Evolutionary conservation across 2,113 vertebrate genomes (phyloP), one percentile per base, ranked within the genome.

Genomic region (Anguilla rostrata): DNA sequence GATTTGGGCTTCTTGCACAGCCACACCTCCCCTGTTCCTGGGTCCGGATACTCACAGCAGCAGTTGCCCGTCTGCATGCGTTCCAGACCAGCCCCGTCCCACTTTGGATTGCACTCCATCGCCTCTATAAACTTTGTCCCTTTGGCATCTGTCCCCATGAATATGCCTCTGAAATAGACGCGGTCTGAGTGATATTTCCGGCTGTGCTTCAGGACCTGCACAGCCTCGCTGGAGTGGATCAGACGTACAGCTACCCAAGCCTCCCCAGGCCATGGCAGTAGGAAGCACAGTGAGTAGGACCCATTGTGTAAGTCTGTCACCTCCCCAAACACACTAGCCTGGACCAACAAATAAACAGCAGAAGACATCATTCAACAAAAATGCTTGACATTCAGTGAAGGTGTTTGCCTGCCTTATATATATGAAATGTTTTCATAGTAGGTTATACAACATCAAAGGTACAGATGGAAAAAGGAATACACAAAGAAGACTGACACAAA

Each of bases 261-360:
- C 71, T 75, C 71, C 26, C 71, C 71, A 0, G 18, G 1, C 60
- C 60, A 66, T 5, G n/a, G 71, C 71, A 75, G 71, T 1, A 75
- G 71, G 12, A 75, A 75, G 11, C 71, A 5, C 26, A 75, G n/a
- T 75, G 71, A 75, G 71, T 75, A 75, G 71, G 71, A 34, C n/a
- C 71, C 71, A 9, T 75, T 75, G 9, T 75, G n/a, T 3, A 75
- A n/a, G 11, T 75, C 71, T 75, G 71, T 75, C 71, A 75, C 71
- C 71, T 75, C 71, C n/a, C 71, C 71, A 75, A 75, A 75, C 71
- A 75, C 71, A 29, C 71, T 75, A 12, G 71, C 71, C 71, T 75
- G 9, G 26, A 34, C 71, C 71, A 75, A 34, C 34, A 34, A 46
- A 46, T 34, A 34, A 75, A 34, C 1, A 75, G 2, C n/a, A 53